Evolutionary conservation across 2,113 vertebrate genomes (phyloP).

Genomic region (Leptobrachium ailaonicum): DNA sequence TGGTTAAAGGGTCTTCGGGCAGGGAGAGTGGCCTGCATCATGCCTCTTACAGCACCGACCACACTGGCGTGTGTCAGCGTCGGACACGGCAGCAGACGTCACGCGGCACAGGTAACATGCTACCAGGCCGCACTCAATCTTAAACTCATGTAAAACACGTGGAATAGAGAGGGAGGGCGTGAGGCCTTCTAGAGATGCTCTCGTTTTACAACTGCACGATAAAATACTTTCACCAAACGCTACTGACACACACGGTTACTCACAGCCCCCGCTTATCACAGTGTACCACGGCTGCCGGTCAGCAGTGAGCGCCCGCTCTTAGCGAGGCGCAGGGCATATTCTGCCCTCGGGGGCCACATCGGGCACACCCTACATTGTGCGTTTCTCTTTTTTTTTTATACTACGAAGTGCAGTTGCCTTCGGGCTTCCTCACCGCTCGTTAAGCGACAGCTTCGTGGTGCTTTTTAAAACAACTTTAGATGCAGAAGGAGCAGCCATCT

Average conservation of each 20-base stretch:
- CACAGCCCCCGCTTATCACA: constrained; percentile 57
- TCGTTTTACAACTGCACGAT: constrained; percentile 55
- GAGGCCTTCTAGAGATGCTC: constrained; percentile 62
- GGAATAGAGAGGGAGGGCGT: constrained; percentile 69
- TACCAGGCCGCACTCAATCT: constrained; percentile 59
- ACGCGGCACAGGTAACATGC: constrained; percentile 63
- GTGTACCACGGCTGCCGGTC: constrained; percentile 56
- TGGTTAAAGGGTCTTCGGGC: constrained; percentile 66
- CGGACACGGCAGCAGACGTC: constrained; percentile 74
- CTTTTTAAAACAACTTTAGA: constrained; percentile 99
- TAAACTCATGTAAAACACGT: constrained; percentile 62
- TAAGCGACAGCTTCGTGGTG: constrained; percentile 99
- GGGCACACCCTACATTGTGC: constrained; percentile 56
- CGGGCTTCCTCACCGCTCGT: constrained; percentile 96
- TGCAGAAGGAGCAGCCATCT: constrained; percentile 91
- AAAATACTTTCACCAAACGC: constrained; percentile 52
- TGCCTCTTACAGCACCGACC: constrained; percentile 94
- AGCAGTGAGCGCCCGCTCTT: constrained; percentile 50
- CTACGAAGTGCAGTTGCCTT: constrained; percentile 74
- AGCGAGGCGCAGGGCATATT: constrained; percentile 58
- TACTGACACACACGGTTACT: constrained; percentile 56
- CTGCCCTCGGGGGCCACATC: constrained; percentile 58
- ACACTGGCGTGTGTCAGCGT: constrained; percentile 73
- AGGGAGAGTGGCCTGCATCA: constrained; percentile 68
- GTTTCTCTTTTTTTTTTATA: constrained; percentile 59